phyloP scores from a whole-genome alignment of 1,140 invertebrate species.

The Lethocerus indicus region DNA sequence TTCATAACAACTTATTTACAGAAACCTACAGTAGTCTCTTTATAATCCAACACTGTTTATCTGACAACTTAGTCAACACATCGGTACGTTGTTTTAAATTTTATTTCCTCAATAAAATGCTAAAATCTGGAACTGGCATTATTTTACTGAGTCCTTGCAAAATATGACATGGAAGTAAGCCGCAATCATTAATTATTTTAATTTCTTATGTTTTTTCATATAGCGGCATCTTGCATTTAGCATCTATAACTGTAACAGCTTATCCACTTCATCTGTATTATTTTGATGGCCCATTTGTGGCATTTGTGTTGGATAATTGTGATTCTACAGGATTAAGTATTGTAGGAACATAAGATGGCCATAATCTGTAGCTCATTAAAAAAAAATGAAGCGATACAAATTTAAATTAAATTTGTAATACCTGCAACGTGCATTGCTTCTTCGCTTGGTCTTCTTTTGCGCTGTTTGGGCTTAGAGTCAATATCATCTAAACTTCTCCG shows the following conservation, averaged over 20 bases:
- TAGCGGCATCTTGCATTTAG: too few relatives aligned
- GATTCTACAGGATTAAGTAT: not conserved
- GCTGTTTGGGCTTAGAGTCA: not conserved
- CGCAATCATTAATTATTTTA: too few relatives aligned
- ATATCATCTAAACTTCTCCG: conserved; percentile 19
- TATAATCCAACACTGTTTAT: conserved; percentile 2
- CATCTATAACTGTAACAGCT: not conserved
- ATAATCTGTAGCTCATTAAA: conserved; percentile 35
- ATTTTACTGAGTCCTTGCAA: not conserved
- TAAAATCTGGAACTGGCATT: not conserved
- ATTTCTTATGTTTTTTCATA: too few relatives aligned
- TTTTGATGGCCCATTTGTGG: not conserved
- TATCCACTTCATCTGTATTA: not conserved
- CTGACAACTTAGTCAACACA: not conserved
- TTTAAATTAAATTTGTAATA: too few relatives aligned
- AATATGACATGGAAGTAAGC: too few relatives aligned
- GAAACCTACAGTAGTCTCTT: not conserved
- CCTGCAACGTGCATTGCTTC: too few relatives aligned
- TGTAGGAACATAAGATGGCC: not conserved
- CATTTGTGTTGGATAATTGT: not conserved
- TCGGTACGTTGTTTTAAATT: not conserved
- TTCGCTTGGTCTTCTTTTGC: conserved; percentile 51
- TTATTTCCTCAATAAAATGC: not conserved
- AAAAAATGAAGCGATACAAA: too few relatives aligned
- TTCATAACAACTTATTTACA: not conserved